Conservation (phyloP, 2,113 vertebrate genomes). For the Crotalus tigris region DNA sequence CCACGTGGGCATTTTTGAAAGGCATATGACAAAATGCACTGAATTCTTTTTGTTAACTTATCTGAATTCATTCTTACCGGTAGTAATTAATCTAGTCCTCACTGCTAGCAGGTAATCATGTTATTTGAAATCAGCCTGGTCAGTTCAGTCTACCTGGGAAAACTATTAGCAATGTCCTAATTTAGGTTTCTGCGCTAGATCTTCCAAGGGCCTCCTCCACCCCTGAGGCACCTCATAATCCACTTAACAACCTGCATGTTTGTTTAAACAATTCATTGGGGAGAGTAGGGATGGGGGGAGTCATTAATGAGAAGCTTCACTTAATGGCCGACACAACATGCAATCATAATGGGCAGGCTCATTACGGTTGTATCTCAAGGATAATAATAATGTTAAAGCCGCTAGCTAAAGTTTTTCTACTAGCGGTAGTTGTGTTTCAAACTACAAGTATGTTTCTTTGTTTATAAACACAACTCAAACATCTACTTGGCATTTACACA, state of each 20-base stretch:
- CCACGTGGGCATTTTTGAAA: background rate
- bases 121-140: background rate
- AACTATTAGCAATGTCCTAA: background rate
- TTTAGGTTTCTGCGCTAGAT: background rate
- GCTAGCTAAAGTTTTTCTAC: background rate
- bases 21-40: background rate
- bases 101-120: background rate
- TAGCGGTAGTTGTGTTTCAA: background rate
- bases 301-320: background rate
- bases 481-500: background rate
- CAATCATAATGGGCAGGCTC: background rate
- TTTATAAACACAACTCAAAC: background rate
- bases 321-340: background rate
- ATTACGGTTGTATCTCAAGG: background rate
- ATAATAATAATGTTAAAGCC: background rate
- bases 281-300: background rate
- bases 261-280: background rate
- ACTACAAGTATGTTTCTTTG: background rate
- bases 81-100: background rate
- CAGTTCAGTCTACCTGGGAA: background rate
- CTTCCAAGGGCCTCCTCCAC: background rate
- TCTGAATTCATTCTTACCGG: background rate
- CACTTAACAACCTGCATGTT: background rate
- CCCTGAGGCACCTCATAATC: background rate
- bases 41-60: background rate